Base-by-base conservation (phyloP, 2,888 invertebrate species). In the Bimastos eiseni region DNA sequence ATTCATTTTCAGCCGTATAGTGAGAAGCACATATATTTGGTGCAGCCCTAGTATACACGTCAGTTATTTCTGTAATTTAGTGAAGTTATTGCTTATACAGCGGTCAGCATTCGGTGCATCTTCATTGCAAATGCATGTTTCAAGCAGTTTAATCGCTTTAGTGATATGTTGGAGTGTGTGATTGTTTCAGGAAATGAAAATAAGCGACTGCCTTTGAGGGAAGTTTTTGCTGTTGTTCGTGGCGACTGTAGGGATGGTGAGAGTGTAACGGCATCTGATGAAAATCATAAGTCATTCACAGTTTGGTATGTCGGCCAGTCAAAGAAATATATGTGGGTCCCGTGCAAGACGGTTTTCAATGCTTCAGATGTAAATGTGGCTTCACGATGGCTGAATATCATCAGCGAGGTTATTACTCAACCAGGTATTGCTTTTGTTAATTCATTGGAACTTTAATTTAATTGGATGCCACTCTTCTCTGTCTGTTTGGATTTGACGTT, bases 331-430 rank as follows among this genome's bases (percentile, higher is more conserved):
- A 92, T 93, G 89, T 95, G 94, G 95, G 93, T 94, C 88, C 92
- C 93, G 86, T 93, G 94, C 86, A 93, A 93, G 83, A 91, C 94
- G 11, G 93, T 93, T 37, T 94, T 95, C 91, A 92, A 92, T 83
- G 93, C 94, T 90, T 93, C 92, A 41, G 94, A 94, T 89, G 93
- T 93, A 89, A 91, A 91, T n/a, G 92, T 95, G 95, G 93, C 93
- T 90, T 93, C 94, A 89, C 93, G 93, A 38, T 94, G 94, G 94
- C 93, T 94, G 34, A 93, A 93, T 11, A 93, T 93, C 83, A 93
- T 95, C 70, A 93, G 93, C 36, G 94, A 94, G n/a, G 93, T 93
- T 13, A 93, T 95, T n/a, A 93, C 92, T 90, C 93, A 93, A 89
- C 93, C 94, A 92, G 94, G 94, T 94, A 70, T 41, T 34, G 1